Conservation (phyloP, 2,113 vertebrate genomes). For the Strigops habroptila region DNA sequence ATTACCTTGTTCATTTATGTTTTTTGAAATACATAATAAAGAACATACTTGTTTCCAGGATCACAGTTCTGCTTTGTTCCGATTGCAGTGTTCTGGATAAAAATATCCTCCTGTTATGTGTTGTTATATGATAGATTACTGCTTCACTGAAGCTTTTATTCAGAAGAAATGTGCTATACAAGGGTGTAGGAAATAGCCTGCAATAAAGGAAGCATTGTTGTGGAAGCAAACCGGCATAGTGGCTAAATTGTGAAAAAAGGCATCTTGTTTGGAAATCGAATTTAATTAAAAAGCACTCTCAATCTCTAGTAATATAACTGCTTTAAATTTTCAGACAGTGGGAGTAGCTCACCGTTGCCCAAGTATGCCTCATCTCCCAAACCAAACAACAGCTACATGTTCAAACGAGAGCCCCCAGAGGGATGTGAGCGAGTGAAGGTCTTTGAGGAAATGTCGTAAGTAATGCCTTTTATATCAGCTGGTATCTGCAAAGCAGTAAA, state of each 20-base stretch:
- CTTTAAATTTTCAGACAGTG: constrained; percentile 87
- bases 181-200: constrained; percentile 50
- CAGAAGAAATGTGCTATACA: constrained; percentile 41
- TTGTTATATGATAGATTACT: constrained; percentile 39
- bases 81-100: constrained; percentile 16
- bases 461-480: constrained; percentile 76
- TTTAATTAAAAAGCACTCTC: constrained; percentile 72
- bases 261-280: constrained; percentile 73
- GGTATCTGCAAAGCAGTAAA: constrained; percentile 74
- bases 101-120: constrained; percentile 53
- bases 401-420: constrained; percentile 98
- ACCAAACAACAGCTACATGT: constrained; percentile 99
- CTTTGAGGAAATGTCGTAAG: constrained; percentile 97
- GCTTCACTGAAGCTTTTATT: constrained; percentile 49
- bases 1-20: constrained; percentile 18
- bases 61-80: constrained; percentile 51
- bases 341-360: constrained; percentile 93
- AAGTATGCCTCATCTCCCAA: constrained; percentile 97
- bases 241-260: constrained; percentile 56
- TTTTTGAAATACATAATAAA: constrained; percentile 28
- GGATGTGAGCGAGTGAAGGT: constrained; percentile 98
- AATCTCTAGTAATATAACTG: constrained; percentile 81
- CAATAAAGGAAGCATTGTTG: constrained; percentile 45
- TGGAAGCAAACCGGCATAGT: constrained; percentile 23
- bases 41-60: constrained; percentile 59